A percentile compares a stretch with the other conserved stretches of the same genome.
phyloP scores from a whole-genome alignment of 1,140 invertebrate genomes.

The Lordiphosa mommai region DNA sequence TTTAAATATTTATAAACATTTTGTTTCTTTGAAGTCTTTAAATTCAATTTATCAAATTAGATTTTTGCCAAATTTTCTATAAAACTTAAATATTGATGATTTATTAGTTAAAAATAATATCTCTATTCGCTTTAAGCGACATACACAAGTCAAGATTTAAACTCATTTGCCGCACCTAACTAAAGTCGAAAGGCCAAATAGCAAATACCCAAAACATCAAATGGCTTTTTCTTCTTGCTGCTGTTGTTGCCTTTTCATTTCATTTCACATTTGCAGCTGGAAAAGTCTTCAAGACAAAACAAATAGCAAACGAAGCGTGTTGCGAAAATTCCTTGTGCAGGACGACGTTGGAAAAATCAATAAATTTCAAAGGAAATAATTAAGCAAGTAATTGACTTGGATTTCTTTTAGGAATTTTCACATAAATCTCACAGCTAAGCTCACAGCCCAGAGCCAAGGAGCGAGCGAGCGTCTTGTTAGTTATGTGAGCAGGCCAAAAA shows the following conservation, averaged over 20 bases:
- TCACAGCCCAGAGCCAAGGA: slow-evolving; percentile 27
- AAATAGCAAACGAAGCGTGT: slow-evolving; percentile 52
- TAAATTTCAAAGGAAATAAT: slow-evolving; percentile 79
- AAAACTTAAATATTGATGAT: too few species aligned
- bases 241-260: slow-evolving; percentile 33
- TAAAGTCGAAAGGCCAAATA: slow-evolving; percentile 32
- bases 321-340: slow-evolving; percentile 45
- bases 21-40: too few species aligned
- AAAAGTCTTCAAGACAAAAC: slow-evolving; percentile 52
- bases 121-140: slow-evolving; percentile 3
- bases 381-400: slow-evolving; percentile 79
- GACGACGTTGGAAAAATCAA: slow-evolving; percentile 57
- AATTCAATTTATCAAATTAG: background rate
- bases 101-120: slow-evolving; percentile 9
- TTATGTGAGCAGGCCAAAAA: slow-evolving; percentile 39
- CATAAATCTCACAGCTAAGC: slow-evolving; percentile 76
- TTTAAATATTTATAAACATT: too few species aligned
- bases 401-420: slow-evolving; percentile 78
- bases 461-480: slow-evolving; percentile 26
- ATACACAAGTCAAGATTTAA: slow-evolving; percentile 5
- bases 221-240: slow-evolving; percentile 15
- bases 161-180: slow-evolving; percentile 9
- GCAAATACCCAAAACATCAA: slow-evolving; percentile 27
- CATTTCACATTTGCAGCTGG: slow-evolving; percentile 39
- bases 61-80: background rate